Evolutionary conservation across 2,113 vertebrate genomes (phyloP), one percentile per base, ranked within the genome.

Genomic region (Vidua chalybeata): DNA sequence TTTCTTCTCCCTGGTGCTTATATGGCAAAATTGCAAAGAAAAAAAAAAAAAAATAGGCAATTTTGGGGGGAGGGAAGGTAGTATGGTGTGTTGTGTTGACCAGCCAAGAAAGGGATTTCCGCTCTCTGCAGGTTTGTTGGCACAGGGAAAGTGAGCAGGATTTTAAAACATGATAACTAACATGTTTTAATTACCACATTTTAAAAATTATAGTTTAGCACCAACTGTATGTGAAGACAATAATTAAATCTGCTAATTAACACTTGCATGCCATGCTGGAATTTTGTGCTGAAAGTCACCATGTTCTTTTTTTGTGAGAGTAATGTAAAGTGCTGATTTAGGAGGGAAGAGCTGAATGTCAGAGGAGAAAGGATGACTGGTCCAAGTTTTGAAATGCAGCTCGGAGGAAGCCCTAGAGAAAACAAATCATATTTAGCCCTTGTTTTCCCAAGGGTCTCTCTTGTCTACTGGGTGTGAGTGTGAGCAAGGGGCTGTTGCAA

Each of bases 231-330:
- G 15, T 22, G 20, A 78, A 78, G 88, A 61, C 58, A 84, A 84
- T 93, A 87, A 93, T 96, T 92, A 94, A 95, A 72, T 95, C 92
- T 85, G 55, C 74, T 96, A 92, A 92, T 95, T 97, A 94, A 87
- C 94, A 76, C 93, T 93, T 87, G 73, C 89, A 89, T 51, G 89
- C 54, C 80, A 68, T 0, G 16, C 73, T 84, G 84, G 77, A 91
- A 58, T 90, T 86, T 83, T 92, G 64, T 91, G 89, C 68, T 6
- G 33, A 59, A 93, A 93, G 64, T 84, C 10, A 39, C 63, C 83
- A 10, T 67, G 95, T 81, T 93, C 48, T 78, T 78, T 85, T 85
- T 56, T 74, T 93, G 66, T 41, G 87, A 82, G 79, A 79, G 68
- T 69, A 59, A 45, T 87, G 67, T 49, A 71, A 82, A 84, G 39